Evolutionary conservation across 37 sponge, comb jelly and placozoan species (phyloP).

Genomic region (Ephydatia muelleri): DNA sequence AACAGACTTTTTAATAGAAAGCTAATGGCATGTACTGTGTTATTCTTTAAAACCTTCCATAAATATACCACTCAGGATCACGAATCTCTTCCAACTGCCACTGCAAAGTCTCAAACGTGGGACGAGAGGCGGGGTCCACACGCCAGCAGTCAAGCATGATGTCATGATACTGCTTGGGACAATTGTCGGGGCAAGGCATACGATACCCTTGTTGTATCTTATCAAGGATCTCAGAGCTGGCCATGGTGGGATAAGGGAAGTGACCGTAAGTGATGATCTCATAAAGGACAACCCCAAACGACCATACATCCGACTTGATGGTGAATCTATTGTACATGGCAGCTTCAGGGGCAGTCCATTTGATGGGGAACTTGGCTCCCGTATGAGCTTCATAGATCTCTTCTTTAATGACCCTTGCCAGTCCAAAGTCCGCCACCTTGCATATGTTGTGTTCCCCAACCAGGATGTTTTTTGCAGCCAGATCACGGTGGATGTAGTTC

Average conservation of each 20-base stretch:
- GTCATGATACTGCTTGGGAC: conserved; percentile 74
- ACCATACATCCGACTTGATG: conserved; percentile 99
- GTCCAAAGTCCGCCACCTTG: conserved; percentile 97
- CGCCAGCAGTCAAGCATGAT: conserved; percentile 89
- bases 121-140: conserved; percentile 70
- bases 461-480: conserved; percentile 96
- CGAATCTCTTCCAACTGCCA: conserved; percentile 89
- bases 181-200: conserved; percentile 74
- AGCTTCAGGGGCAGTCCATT: conserved; percentile 99
- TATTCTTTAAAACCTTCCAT: background rate
- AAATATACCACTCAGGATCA: conserved; percentile 31
- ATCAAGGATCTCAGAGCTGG: conserved; percentile 91
- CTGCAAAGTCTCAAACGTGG: conserved; percentile 92
- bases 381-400: conserved; percentile 92
- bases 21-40: background rate
- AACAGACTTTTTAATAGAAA: too few relatives aligned
- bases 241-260: conserved; percentile 96
- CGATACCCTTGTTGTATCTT: conserved; percentile 74
- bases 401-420: conserved; percentile 92
- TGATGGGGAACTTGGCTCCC: conserved; percentile 98
- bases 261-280: conserved; percentile 97
- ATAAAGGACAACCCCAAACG: conserved; percentile 92
- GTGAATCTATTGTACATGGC: conserved; percentile 94
- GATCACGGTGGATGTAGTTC: conserved; percentile 96
- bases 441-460: conserved; percentile 93